A percentile compares a stretch with the other conserved stretches of the same genome.
Evolutionary conservation across 2,113 vertebrate genomes (phyloP).

Genomic region (Boulengeromyrus knoepffleri): DNA sequence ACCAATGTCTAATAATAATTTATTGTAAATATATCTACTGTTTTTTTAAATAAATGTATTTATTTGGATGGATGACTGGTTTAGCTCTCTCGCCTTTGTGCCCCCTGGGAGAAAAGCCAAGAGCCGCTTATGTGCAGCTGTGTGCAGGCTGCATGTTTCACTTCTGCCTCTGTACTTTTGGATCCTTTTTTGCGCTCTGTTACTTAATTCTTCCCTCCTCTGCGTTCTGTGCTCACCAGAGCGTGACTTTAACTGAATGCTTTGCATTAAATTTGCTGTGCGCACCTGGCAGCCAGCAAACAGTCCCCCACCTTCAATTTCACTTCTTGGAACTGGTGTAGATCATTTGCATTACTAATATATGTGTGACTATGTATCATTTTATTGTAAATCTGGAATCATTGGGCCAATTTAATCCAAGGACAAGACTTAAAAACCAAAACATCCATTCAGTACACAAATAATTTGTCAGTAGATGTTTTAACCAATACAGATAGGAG

Average conservation of each 20-base stretch:
- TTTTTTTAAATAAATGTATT: not conserved
- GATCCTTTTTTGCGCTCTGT: slow-evolving; percentile 30
- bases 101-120: not conserved
- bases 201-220: slow-evolving; percentile 38
- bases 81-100: not conserved
- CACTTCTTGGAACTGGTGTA: not conserved
- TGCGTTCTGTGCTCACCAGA: slow-evolving; percentile 37
- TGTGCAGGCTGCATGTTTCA: slow-evolving; percentile 36
- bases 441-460: not conserved
- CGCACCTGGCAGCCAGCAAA: slow-evolving; percentile 22
- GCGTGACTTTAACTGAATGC: slow-evolving; percentile 19
- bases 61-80: not conserved
- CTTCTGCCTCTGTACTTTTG: slow-evolving; percentile 44
- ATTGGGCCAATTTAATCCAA: not conserved
- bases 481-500: not conserved
- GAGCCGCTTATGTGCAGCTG: not conserved
- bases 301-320: slow-evolving; percentile 11
- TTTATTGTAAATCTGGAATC: not conserved
- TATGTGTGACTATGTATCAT: not conserved
- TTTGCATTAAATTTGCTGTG: slow-evolving; percentile 31
- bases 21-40: not conserved
- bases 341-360: not conserved
- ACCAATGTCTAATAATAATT: not conserved
- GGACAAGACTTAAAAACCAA: not conserved
- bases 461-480: not conserved